phyloP scores from a whole-genome alignment of 2,888 invertebrate species.

The Cephus pulcher region DNA sequence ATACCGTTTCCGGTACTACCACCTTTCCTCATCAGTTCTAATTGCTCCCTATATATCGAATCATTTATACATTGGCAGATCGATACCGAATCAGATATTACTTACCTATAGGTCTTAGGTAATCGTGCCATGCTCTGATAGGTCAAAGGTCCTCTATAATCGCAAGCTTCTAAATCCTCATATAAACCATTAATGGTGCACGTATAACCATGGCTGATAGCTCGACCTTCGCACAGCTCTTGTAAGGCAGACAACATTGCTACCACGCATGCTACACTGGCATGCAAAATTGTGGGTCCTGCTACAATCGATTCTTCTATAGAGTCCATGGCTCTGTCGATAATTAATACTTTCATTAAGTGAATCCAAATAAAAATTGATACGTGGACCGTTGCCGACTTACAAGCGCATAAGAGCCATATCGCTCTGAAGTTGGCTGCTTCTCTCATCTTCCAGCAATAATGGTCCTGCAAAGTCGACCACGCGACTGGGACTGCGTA shows the following conservation, averaged over 20 bases:
- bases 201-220: slow-evolving; percentile 72
- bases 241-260: slow-evolving; percentile 86
- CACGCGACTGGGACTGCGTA: slow-evolving; percentile 82
- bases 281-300: slow-evolving; percentile 80
- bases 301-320: slow-evolving; percentile 92
- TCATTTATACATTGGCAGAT: neutral
- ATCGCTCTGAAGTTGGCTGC: slow-evolving; percentile 75
- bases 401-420: slow-evolving; percentile 87
- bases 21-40: slow-evolving; percentile 64
- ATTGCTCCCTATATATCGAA: slow-evolving; percentile 49
- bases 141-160: slow-evolving; percentile 86
- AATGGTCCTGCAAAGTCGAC: slow-evolving; percentile 77
- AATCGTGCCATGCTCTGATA: slow-evolving; percentile 86
- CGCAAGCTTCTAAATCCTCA: slow-evolving; percentile 67
- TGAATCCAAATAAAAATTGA: neutral
- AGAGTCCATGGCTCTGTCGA: slow-evolving; percentile 85
- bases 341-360: neutral
- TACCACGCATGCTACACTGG: slow-evolving; percentile 86
- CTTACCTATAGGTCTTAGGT: slow-evolving; percentile 82
- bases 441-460: slow-evolving; percentile 72
- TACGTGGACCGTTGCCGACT: slow-evolving; percentile 54
- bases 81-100: neutral
- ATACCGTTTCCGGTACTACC: slow-evolving; percentile 40
- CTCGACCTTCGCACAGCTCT: slow-evolving; percentile 81
- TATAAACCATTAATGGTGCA: slow-evolving; percentile 60